Conservation (phyloP, 2,888 invertebrate genomes). For the Ectemnius continuus region DNA sequence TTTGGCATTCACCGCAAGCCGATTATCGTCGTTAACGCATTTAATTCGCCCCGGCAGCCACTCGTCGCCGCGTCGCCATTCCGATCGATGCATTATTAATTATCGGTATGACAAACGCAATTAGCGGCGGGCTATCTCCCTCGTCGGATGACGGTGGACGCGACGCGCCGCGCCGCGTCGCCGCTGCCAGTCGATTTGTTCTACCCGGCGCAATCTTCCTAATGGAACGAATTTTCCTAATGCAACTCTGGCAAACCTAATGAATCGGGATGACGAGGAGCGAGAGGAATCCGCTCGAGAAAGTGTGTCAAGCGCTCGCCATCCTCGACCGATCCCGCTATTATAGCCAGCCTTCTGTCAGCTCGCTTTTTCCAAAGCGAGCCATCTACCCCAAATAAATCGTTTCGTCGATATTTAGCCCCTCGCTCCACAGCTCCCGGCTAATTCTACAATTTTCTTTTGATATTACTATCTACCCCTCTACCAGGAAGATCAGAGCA, state of each 20-base stretch:
- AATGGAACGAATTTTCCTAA: slow-evolving; percentile 44
- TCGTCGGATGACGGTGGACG: no score
- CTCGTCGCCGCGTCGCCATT: slow-evolving; percentile 35
- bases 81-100: slow-evolving; percentile 62
- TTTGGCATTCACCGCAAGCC: slow-evolving; percentile 62
- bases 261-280: slow-evolving; percentile 18
- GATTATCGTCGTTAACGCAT: slow-evolving; percentile 64
- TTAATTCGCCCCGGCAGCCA: slow-evolving; percentile 59
- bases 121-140: slow-evolving; percentile 52
- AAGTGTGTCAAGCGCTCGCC: neutral
- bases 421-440: neutral
- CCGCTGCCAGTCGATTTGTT: slow-evolving; percentile 36
- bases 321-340: no score
- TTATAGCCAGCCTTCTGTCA: neutral
- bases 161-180: neutral
- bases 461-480: neutral
- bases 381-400: neutral
- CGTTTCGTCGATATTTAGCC: neutral
- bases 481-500: neutral
- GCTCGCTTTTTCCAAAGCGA: neutral
- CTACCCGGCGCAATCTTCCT: slow-evolving; percentile 39
- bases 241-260: slow-evolving; percentile 21
- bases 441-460: neutral
- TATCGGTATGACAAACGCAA: slow-evolving; percentile 62
- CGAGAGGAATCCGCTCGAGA: neutral